Conservation (phyloP, 2,797 vertebrate species). For the Babyrousa celebensis region DNA sequence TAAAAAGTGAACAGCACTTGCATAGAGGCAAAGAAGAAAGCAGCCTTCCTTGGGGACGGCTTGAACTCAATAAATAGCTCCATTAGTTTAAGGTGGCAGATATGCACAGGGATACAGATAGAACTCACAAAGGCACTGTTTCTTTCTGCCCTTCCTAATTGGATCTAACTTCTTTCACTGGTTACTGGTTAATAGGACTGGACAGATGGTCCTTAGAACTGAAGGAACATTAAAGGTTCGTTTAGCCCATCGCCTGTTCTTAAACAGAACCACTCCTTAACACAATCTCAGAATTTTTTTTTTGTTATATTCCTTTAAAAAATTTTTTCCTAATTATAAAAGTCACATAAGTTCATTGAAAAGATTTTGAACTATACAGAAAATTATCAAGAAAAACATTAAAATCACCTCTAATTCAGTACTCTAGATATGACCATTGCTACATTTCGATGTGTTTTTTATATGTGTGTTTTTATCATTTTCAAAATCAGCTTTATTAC, state of each 20-base stretch:
- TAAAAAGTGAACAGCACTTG: conserved; percentile 46
- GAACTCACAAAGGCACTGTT: conserved; percentile 38
- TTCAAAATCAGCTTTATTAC: conserved; percentile 12
- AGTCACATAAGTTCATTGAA: neutral
- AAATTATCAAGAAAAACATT: conserved; percentile 48
- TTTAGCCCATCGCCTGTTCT: neutral
- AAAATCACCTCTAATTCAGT: neutral
- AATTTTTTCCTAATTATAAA: neutral
- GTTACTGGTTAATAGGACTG: conserved; percentile 40
- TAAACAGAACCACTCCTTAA: conserved; percentile 8
- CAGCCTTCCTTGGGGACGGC: conserved; percentile 40
- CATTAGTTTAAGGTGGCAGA: conserved; percentile 46
- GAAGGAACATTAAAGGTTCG: neutral
- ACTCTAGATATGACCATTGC: neutral
- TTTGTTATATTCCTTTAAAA: neutral
- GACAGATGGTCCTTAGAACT: conserved; percentile 35
- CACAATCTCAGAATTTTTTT: neutral
- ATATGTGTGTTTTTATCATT: neutral
- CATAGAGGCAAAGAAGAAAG: conserved; percentile 57
- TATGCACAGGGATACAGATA: neutral
- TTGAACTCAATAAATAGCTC: conserved; percentile 62
- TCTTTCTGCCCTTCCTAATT: conserved; percentile 45
- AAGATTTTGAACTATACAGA: neutral
- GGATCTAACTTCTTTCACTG: conserved; percentile 22
- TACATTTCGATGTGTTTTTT: neutral